phyloP scores from a whole-genome alignment of 2,113 vertebrate species.

The Caracal caracal region DNA sequence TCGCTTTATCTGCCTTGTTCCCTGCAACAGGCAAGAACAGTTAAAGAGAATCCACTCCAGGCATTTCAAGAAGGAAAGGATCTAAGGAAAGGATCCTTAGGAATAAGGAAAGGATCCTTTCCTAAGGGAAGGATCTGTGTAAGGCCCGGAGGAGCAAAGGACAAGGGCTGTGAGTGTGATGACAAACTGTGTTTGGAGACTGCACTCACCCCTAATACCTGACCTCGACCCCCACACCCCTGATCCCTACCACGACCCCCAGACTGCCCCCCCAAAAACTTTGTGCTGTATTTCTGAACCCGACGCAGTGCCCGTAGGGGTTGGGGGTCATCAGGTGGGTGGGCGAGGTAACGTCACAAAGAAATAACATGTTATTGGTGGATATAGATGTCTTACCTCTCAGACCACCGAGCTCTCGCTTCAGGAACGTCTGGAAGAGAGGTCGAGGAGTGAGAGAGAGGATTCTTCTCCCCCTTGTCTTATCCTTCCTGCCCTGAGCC shows the following conservation, averaged over 20 bases:
- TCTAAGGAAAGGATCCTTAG: no score
- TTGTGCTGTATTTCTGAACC: neutral
- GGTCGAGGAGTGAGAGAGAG: neutral
- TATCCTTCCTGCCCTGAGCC: no score
- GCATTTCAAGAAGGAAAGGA: neutral
- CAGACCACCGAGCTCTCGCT: neutral
- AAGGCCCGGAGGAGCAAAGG: neutral
- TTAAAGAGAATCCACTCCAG: neutral
- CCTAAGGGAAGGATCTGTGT: no score
- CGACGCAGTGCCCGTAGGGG: neutral
- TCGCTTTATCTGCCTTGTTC: neutral
- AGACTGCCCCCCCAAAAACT: no score
- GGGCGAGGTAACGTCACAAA: neutral
- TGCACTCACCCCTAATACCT: neutral
- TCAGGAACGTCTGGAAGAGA: neutral
- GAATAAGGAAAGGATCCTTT: no score
- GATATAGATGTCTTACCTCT: neutral
- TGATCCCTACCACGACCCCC: neutral
- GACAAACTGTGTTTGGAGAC: neutral
- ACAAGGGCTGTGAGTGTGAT: neutral
- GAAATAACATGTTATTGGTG: neutral
- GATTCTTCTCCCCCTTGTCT: neutral
- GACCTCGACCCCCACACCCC: neutral
- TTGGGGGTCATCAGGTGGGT: neutral
- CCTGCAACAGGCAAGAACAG: neutral